Evolutionary conservation across 2,797 vertebrate genomes (phyloP).

Genomic region (Moxostoma hubbsi): DNA sequence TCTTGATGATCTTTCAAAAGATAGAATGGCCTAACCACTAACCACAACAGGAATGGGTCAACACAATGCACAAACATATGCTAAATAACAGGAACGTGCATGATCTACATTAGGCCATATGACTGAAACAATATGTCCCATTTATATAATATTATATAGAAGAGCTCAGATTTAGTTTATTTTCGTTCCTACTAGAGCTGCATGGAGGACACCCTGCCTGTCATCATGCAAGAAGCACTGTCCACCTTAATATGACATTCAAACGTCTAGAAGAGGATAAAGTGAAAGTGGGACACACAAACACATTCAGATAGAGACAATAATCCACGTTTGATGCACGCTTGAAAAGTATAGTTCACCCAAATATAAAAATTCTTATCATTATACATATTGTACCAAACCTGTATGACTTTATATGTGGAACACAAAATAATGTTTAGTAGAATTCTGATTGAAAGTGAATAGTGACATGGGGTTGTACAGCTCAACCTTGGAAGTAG

Average conservation of each 20-base stretch:
- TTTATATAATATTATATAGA: background rate
- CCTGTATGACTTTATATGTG: too few relatives aligned
- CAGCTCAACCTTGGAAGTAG: too few relatives aligned
- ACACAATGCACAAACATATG: background rate
- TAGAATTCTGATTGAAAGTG: too few relatives aligned
- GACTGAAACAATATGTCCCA: background rate
- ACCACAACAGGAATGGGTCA: constrained; percentile 19
- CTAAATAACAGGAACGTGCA: background rate
- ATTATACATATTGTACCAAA: too few relatives aligned
- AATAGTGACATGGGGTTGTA: too few relatives aligned
- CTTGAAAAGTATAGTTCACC: background rate
- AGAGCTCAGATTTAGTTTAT: background rate
- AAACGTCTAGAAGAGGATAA: background rate
- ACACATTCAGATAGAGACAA: constrained; percentile 8
- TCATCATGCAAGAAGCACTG: background rate
- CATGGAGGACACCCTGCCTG: too few relatives aligned
- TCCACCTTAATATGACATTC: background rate
- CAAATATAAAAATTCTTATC: too few relatives aligned
- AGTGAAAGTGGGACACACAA: constrained; percentile 6
- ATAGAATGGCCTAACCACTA: background rate
- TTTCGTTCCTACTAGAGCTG: background rate
- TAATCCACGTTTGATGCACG: background rate
- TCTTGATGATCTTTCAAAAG: background rate
- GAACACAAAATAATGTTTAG: too few relatives aligned
- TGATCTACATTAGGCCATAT: background rate